Base-by-base conservation (phyloP, 1,140 invertebrate genomes). In the Pectinophora gossypiella region DNA sequence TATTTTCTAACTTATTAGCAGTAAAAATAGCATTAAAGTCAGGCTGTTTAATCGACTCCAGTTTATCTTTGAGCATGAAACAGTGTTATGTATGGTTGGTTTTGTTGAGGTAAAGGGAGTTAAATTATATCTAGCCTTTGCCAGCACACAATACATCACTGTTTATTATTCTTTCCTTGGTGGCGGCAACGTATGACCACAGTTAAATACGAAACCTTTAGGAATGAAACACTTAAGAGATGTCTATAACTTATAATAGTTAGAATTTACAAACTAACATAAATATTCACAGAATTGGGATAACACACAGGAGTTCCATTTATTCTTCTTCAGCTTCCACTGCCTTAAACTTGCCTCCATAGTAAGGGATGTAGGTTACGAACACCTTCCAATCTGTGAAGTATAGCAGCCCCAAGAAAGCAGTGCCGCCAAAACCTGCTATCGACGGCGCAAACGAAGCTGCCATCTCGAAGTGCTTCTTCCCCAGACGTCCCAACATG, bases 351-450 rank as follows among this genome's bases (percentile, higher is more conserved):
- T 95, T 95, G 48, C 90, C 89, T 61, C 89, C 89, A 74, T 95
- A 95, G 73, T 90, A 94, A 16, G 95, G 95, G 38, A 95, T 76
- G 68, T 93, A 91, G 64, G 92, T 88, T 32, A 92, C 81, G 53
- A 95, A 77, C 10, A 91, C 63, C 81, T 92, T 93, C 94, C 94
- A 96, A 64, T 96, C 94, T 0, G 94, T 95, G 45, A 94, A 89
- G 74, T 94, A 96, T 7, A 92, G 75, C 2, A 93, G 23, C 0
- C 72, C 84, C 9, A 91, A 55, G 48, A 87, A 86, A 38, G 88
- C 91, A 3, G 89, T 76, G 32, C 88, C 88, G 50, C 94, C 93
- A 75, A 92, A 96, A 3, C 80, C 81, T 0, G 75, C 63, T 5
- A 83, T 88, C 21, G 92, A 91, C 36, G 91, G 51, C 13, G 65